Base-by-base conservation (phyloP, 2,888 invertebrate genomes). In the Drosophila kuntzei region DNA sequence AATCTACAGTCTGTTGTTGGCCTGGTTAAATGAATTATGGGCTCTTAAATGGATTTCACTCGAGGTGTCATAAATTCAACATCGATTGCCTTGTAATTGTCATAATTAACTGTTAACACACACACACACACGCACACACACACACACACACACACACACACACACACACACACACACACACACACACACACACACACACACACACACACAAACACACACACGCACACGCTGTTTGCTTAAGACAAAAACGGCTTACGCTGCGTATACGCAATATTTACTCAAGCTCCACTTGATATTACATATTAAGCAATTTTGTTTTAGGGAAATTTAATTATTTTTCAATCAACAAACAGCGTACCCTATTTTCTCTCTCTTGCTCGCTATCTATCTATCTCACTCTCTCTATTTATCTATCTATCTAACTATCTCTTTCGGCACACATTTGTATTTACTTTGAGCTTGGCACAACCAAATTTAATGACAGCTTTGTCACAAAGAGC, bases 41-140 rank as follows among this genome's bases (percentile, higher is more conserved):
- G 63, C 60, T 69, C 61, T 73, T 76, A 70, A 79, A 70, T 76
- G 73, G 66, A 79, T 65, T 76, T 65, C 54, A 34, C 59, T 54
- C 29, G 50, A 41, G 50, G 59, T 58, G 53, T n/a, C 76, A 71
- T 70, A 71, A 69, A 76, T 76, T 60, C 58, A 54, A 44, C 69
- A 76, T 79, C 80, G 80, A 79, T 71, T 73, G 76, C 58, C 55
- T 41, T 59, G 71, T 79, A 73, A 79, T 79, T 79, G 76, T 79
- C 61, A 70, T 76, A 79, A 79, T 76, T 76, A 76, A 70, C 73
- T 61, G 61, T 14, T 43, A 54, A 55, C 57, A 25, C 32, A 18
- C 58, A 61, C 37, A 36, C 36, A 51, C 44, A 46, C 37, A 46
- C 29, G 44, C 5, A 22, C 9, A 29, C n/a, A 11, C 36, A 44